A percentile compares a stretch with the other conserved stretches of the same genome.
These are phyloP conservation scores for Harmothoe impar DNA, from an alignment of 2,888 invertebrate genomes.

Conservation along the genomic window DNA sequence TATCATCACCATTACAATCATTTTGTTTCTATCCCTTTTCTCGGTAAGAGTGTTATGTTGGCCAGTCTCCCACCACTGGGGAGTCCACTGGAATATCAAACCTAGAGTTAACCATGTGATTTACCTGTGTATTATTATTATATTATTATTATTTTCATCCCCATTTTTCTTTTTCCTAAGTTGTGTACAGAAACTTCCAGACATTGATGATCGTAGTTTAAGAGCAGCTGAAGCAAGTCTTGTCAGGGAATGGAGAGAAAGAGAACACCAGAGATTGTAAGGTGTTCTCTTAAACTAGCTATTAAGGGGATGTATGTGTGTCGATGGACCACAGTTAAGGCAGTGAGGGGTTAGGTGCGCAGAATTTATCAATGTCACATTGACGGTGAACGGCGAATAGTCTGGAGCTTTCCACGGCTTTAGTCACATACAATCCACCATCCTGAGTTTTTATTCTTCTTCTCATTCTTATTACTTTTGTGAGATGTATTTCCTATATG, in stretches of 20 bases:
- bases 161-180: background rate
- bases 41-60: background rate
- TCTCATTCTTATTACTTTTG: too few relatives aligned
- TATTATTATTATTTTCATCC: background rate
- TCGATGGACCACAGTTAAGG: too few relatives aligned
- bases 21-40: background rate
- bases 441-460: background rate
- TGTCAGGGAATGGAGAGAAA: background rate
- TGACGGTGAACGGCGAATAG: background rate
- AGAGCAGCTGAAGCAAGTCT: background rate
- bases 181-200: constrained; percentile 43
- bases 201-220: background rate
- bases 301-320: too few relatives aligned
- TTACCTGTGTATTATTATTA: background rate
- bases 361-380: too few relatives aligned
- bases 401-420: constrained; percentile 27
- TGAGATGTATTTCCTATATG: background rate
- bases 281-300: too few relatives aligned
- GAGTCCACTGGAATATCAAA: constrained; percentile 28
- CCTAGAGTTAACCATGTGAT: constrained; percentile 35
- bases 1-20: constrained; percentile 11
- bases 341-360: too few relatives aligned
- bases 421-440: background rate
- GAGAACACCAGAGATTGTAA: background rate
- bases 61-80: background rate